Base-by-base conservation (phyloP, 2,797 vertebrate species). In the Platyrinchus mystaceus region DNA sequence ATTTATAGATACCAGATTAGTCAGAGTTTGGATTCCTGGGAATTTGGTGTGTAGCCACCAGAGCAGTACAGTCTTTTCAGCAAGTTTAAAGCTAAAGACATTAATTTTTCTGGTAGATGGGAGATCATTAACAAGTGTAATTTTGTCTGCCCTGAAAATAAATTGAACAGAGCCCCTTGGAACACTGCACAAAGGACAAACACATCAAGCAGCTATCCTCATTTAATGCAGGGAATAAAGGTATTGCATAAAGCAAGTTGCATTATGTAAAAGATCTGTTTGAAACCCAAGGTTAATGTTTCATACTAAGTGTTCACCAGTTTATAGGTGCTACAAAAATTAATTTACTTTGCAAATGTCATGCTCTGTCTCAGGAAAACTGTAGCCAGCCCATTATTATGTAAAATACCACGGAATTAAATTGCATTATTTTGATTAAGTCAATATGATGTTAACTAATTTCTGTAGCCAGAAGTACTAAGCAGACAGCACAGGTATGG, bases 311-410 rank as follows among this genome's bases (percentile, higher is more conserved):
- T 59, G 60, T 47, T 46, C 27, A 62, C 69, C 49, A 26, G 50
- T 84, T 94, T 77, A 82, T 71, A 89, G 56, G 23, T 93, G 30
- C 63, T 81, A 87, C 67, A 90, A 79, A 50, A 78, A 56, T 64
- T 89, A 74, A 92, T 96, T 97, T 89, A 34, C 82, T 94, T 80
- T 87, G 41, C 84, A 89, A 80, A 59, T 83, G 58, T 75, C 47
- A 23, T 77, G 18, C n/a, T 86, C 10, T 91, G 37, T 83, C 91
- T 83, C 64, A 73, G 70, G 44, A 62, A 85, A 67, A 52, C 1
- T 4, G 69, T 44, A 59, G 27, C 23, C 60, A 26, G 90, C 55
- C 59, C 23, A 59, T 84, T 92, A 56, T 84, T 91, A 83, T 73
- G 63, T 80, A 90, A 93, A 96, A 84, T 63, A 52, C 44, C 23